Evolutionary conservation across 2,113 vertebrate species (phyloP), one percentile per base, ranked within the genome.

Genomic region (Phyllostomus discolor): DNA sequence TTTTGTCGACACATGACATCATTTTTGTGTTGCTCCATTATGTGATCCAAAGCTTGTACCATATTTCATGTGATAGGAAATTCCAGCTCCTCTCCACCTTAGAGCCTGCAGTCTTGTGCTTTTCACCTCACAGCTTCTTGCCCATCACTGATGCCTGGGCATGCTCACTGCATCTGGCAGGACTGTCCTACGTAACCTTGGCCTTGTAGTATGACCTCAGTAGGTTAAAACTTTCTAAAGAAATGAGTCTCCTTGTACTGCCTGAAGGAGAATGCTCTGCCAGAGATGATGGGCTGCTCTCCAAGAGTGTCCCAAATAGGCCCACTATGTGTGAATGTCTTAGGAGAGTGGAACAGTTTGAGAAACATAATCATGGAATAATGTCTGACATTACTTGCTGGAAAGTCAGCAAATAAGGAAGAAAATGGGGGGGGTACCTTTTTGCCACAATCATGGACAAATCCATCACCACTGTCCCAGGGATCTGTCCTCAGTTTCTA

Each of bases 151-250:
- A 67, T 38, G 38, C 94, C 50, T 97, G 93, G 43, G 87, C 57
- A 24, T 54, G 66, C 48, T 96, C 93, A 78, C 87, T 48, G 62
- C 52, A 78, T 75, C 90, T 69, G 69, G 91, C 90, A 46, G 54
- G 48, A 88, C 92, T 79, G 97, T 95, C 82, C 52, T 76, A 0
- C 86, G 33, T 64, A 89, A 89, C 96, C 43, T 11, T 4, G 24
- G 97, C 94, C 96, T 79, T 75, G 1, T 26, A 15, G 92, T 94
- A 85, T 97, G 96, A 95, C 78, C 75, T 31, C 50, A 62, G 7
- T 10, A 91, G 69, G 70, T 73, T n/a, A 92, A 92, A 95, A 78
- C 80, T 64, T 5, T 73, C 41, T 84, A 0, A 92, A 72, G 69
- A 93, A 84, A 11, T 33, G 52, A 50, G n/a, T 86, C 88, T 70